Evolutionary conservation across 2,797 vertebrate genomes (phyloP), one percentile per base, ranked within the genome.

Genomic region (Rhinatrema bivittatum): DNA sequence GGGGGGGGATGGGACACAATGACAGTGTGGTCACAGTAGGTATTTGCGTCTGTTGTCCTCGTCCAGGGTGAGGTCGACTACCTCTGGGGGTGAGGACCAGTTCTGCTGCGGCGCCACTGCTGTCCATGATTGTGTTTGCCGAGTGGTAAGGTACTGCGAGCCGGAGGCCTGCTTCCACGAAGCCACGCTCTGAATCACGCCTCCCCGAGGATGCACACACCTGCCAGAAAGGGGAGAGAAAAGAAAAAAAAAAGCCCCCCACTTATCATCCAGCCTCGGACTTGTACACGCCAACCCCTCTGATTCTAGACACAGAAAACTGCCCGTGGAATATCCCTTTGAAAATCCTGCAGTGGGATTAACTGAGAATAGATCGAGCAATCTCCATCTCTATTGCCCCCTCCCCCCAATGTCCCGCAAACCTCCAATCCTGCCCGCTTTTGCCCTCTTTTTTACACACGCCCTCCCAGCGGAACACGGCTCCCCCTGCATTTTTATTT

Each of bases 11-110:
- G 34, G 50, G 49, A 76, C 61, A 73, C 72, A 73, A 74, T 63
- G 75, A 68, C 47, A 32, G 1, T 2, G 64, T 24, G 26, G 37
- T 87, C 81, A 98, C 83, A 94, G 91, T 74, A 97, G 85, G 74
- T 90, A 94, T 93, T 91, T 93, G 80, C 87, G 91, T 50, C 89
- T 81, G 49, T 76, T 74, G 44, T 98, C 95, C 77, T 98, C 94
- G 36, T 98, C 95, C 79, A 96, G 72, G 9, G 95, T 98, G 48
- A 98, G 93, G 67, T 98, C 95, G 38, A 98, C 95, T 46, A 98
- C 93, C 70, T 98, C 95, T 0, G 90, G 72, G 6, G 95, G 91
- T 0, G 91, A 89, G 49, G 87, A 87, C 91, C 93, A 97, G 50
- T 78, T 91, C 60, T 91, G 87, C 76, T 91, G 90, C 26, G 90